Evolutionary conservation across 2,113 vertebrate species (phyloP), one percentile per base, ranked within the genome.

Genomic region (Todiramphus chloris): DNA sequence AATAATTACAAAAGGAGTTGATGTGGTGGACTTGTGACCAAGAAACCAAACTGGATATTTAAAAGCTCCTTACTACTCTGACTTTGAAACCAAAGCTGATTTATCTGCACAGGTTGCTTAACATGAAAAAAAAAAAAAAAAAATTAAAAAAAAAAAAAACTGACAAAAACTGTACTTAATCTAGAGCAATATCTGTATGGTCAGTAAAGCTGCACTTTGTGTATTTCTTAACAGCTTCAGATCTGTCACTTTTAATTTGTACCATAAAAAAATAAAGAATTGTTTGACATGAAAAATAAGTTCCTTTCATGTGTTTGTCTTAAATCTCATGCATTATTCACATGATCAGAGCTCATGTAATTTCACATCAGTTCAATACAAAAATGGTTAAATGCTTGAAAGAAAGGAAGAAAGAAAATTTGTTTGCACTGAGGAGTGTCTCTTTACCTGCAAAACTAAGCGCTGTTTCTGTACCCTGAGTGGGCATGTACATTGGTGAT

Each of bases 151-250:
- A 46, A 4, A 19, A 94, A 91, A 94, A 97, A 98, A 90, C 95
- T 97, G 97, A 98, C 97, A 95, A 98, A 97, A 98, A 98, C 98
- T 99, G 98, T 99, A 99, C 98, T 98, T 99, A 98, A 99, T 99
- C 98, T 99, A 99, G 99, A 99, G 99, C 99, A 99, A 99, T 99
- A 99, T 99, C 98, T 99, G 99, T 99, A 99, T 98, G 99, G 98
- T 99, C 98, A 98, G 98, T 99, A 98, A 98, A 99, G 98, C 99
- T 99, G 99, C 99, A 99, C 99, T 99, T 99, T 99, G 99, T 99
- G 99, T 99, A 98, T 99, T 99, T 99, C 98, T 98, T 98, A 98
- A 99, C 98, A 98, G 98, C 99, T 99, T 99, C 98, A 98, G 98
- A 98, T 99, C 98, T 99, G 99, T 99, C 99, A 99, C 98, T 98